Conservation (phyloP, 2,797 vertebrate species). For the Euphonia xanthogaster region DNA sequence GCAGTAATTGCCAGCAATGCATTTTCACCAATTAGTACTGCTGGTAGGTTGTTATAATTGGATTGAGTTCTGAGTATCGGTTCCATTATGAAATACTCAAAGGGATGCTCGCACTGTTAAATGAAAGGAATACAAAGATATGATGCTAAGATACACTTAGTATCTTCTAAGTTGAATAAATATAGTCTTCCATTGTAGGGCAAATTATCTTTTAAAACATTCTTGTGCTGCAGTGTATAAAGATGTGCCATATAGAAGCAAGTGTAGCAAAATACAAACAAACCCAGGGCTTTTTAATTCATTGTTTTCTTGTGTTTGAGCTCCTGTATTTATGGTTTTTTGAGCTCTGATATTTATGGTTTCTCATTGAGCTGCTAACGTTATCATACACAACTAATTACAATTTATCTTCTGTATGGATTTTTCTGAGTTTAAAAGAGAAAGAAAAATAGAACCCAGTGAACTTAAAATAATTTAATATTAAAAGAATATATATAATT, state of each 20-base stretch:
- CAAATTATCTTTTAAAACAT: not conserved
- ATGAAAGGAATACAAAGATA: not conserved
- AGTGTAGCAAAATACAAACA: not conserved
- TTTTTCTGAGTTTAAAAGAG: not conserved
- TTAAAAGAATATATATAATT: not conserved
- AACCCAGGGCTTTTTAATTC: not conserved
- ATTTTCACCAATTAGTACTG: conserved; percentile 60
- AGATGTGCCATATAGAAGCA: not conserved
- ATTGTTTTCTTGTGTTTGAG: not conserved
- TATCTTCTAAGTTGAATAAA: not conserved
- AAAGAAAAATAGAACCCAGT: not conserved
- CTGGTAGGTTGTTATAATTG: conserved; percentile 60
- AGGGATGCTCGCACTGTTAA: conserved; percentile 9
- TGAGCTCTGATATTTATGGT: not conserved
- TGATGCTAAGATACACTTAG: not conserved
- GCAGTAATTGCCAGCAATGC: conserved; percentile 35
- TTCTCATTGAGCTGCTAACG: not conserved
- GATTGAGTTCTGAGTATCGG: conserved; percentile 54
- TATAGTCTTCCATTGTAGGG: not conserved
- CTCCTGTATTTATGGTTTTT: not conserved
- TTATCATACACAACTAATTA: not conserved
- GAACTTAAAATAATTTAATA: not conserved
- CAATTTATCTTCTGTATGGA: not conserved
- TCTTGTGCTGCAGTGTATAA: not conserved
- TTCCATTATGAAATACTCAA: conserved; percentile 54